Percentiles rank a stretch among this genome's conserved stretches.
phyloP scores from a whole-genome alignment of 2,113 vertebrate species.

The Aspidoscelis tigris region DNA sequence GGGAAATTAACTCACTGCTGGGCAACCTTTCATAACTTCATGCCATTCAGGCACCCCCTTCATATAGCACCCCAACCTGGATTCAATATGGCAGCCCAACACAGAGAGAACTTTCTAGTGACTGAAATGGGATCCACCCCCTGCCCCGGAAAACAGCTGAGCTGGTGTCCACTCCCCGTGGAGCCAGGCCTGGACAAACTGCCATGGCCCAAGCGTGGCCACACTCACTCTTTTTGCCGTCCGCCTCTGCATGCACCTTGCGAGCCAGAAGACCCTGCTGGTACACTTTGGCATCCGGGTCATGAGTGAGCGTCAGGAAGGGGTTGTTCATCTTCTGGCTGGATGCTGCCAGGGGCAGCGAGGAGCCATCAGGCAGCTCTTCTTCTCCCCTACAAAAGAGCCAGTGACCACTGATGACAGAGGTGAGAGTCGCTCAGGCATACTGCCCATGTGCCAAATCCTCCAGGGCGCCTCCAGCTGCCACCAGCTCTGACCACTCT shows the following conservation, averaged over 20 bases:
- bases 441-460: too few relatives aligned
- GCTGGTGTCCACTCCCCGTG: neutral
- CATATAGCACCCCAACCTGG: neutral
- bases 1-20: too few relatives aligned
- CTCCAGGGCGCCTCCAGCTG: too few relatives aligned
- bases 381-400: slow-evolving; percentile 77
- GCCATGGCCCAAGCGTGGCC: too few relatives aligned
- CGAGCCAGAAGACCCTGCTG: slow-evolving; percentile 86
- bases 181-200: neutral
- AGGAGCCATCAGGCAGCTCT: slow-evolving; percentile 34
- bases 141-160: neutral
- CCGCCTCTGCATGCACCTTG: slow-evolving; percentile 86
- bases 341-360: slow-evolving; percentile 53
- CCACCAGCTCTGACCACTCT: too few relatives aligned
- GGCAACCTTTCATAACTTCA: too few relatives aligned
- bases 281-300: slow-evolving; percentile 78
- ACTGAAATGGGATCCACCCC: neutral
- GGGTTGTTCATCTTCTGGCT: slow-evolving; percentile 81
- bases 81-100: neutral
- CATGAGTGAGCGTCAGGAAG: slow-evolving; percentile 81
- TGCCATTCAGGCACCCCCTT: neutral
- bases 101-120: too few relatives aligned
- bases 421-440: too few relatives aligned
- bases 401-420: too few relatives aligned
- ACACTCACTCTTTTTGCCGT: slow-evolving; percentile 91